A percentile compares a stretch with the other conserved stretches of the same genome.
Conservation (phyloP, 2,888 invertebrate genomes). For the Muschampia plurimacula region DNA sequence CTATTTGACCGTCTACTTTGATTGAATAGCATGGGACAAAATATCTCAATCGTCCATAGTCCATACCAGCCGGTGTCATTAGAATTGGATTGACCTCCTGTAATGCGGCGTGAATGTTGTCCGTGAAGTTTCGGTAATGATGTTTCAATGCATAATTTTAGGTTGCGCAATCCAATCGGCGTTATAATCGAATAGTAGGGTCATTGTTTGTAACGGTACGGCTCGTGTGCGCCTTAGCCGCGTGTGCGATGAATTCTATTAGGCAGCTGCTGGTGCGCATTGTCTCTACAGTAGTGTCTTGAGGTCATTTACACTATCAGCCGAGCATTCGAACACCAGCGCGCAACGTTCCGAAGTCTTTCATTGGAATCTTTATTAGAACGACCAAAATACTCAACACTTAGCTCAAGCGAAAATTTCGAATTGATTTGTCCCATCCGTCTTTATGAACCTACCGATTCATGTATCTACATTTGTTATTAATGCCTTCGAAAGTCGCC, state of each 20-base stretch:
- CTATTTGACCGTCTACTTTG: constrained; percentile 27
- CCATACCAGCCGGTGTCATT: constrained; percentile 10
- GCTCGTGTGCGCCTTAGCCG: constrained; percentile 53
- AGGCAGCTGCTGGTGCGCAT: constrained; percentile 57
- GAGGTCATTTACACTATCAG: constrained; percentile 60
- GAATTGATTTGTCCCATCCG: constrained; percentile 5
- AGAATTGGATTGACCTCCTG: constrained; percentile 16
- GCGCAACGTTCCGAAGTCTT: constrained; percentile 35
- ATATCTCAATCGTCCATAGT: constrained; percentile 8
- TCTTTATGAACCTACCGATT: constrained; percentile 26
- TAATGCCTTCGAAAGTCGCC: constrained; percentile 42
- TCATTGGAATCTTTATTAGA: not conserved
- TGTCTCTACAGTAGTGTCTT: constrained; percentile 43
- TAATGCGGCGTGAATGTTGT: constrained; percentile 26
- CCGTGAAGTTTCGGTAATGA: constrained; percentile 57
- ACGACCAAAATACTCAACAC: not conserved
- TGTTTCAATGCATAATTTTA: constrained; percentile 56
- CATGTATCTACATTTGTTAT: constrained; percentile 23
- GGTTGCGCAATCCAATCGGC: constrained; percentile 65
- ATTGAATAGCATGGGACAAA: constrained; percentile 15
- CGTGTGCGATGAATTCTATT: constrained; percentile 78
- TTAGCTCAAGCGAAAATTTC: constrained; percentile 10
- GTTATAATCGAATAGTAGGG: constrained; percentile 63
- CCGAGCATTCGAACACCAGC: constrained; percentile 35
- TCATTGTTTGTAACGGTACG: constrained; percentile 77